These are phyloP conservation scores for Odontophorus gujanensis DNA, from an alignment of 2,113 vertebrate genomes.

Conservation along the genomic window DNA sequence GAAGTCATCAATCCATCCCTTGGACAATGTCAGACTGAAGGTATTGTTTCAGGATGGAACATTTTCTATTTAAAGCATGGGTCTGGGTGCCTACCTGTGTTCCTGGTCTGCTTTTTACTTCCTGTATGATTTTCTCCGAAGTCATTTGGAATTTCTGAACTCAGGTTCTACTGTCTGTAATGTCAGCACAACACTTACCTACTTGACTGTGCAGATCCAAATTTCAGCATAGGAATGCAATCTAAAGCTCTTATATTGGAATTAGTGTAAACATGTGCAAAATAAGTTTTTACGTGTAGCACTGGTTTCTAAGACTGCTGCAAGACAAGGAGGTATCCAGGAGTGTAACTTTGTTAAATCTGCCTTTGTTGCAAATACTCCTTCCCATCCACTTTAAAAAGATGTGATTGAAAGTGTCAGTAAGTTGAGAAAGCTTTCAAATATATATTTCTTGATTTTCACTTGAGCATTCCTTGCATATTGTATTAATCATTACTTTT, in stretches of 20 bases:
- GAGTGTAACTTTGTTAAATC: not conserved
- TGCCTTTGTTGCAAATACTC: not conserved
- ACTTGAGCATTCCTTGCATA: not conserved
- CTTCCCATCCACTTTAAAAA: not conserved
- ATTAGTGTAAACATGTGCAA: rapidly evolving
- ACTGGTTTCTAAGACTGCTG: not conserved
- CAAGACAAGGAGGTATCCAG: not conserved
- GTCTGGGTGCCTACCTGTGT: not conserved
- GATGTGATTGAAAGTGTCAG: not conserved
- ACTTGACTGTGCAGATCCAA: not conserved
- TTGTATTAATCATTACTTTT: not conserved
- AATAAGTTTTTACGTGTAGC: not conserved
- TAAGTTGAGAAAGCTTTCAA: not conserved
- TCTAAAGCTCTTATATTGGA: not conserved
- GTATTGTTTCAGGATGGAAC: not conserved
- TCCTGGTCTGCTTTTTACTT: not conserved
- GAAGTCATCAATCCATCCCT: not conserved
- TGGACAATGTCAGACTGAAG: not conserved
- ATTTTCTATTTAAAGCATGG: not conserved
- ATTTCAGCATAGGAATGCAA: not conserved
- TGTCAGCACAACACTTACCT: not conserved
- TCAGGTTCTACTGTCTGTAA: not conserved
- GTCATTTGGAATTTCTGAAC: not conserved
- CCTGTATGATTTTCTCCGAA: not conserved
- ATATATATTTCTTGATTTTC: not conserved